Base-by-base conservation (phyloP, 2,888 invertebrate species). In the Petrophora chlorosata region DNA sequence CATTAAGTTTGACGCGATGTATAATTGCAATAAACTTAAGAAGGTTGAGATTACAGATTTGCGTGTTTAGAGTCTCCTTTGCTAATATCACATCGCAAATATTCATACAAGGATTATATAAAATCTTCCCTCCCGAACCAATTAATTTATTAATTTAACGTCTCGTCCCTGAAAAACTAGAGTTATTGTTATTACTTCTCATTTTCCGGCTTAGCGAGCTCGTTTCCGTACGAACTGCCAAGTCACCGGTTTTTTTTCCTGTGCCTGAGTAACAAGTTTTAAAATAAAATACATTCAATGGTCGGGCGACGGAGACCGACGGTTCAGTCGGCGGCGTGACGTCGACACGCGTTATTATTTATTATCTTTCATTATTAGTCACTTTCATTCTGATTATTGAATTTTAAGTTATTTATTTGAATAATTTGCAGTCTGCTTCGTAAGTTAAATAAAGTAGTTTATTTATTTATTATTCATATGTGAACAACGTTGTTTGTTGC, bases 121-220 rank as follows among this genome's bases (percentile, higher is more conserved):
- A n/a, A n/a, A n/a, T n/a, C n/a, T 16, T 10, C 5, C 32, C 9
- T 9, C 10, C 5, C 8, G 3, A 22, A n/a, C 15, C 30, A 43
- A 43, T 43, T 28, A 44, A 36, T 36, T 16, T 29, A 4, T 9
- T 0, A 15, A 29, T 22, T 43, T 28, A 28, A 26, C 15, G 0
- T 16, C n/a, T 14, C 29, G 35, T 26, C 38, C 32, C 30, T 33
- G 19, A 10, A 9, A 28, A 28, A 7, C 8, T 33, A 39, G 38
- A 45, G 33, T 39, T 39, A 45, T 26, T 17, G 32, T 28, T 23
- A 39, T 40, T 33, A 7, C 39, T 1, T 8, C 34, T 28, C 19
- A 40, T 46, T 34, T 40, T 28, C 45, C 45, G 39, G 32, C 26
- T 45, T 19, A 33, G 28, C 15, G 5, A 29, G 16, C 33, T 33